Base-by-base conservation (phyloP, 2,113 vertebrate species). In the Hemiscyllium ocellatum region DNA sequence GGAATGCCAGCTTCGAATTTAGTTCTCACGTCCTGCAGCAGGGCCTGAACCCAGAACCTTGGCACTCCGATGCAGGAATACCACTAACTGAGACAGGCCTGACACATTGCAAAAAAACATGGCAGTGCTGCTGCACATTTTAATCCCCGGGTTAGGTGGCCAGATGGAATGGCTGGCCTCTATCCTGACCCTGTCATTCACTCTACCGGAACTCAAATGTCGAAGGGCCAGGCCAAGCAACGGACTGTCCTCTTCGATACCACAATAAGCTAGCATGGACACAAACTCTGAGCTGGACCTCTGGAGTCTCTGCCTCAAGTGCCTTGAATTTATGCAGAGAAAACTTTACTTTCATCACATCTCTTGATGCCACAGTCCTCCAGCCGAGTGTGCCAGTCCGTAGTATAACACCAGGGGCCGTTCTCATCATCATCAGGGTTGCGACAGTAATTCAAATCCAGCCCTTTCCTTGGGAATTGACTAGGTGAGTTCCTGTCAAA, bases 361-460 rank as follows among this genome's bases (percentile, higher is more conserved):
- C 98, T 98, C 89, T 98, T 98, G 96, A 99, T 98, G 96, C 98
- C 98, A 0, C 99, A 99, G 96, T 97, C 98, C 97, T 99, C 98
- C 80, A 98, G 98, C 69, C 99, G 98, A 93, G 97, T 78, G 0
- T 97, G 96, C 0, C 98, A 97, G 96, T 99, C 98, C 0, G 96
- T 96, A 0, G 99, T 99, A 97, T 99, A 99, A 96, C 99, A 99
- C 99, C 99, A 99, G 0, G 99, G 99, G 33, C 99, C 99, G 19
- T 97, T 97, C 0, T 97, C 96, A 96, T 99, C 99, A 4, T 87
- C 96, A 15, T 99, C 99, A 0, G 99, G 99, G 96, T 99, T 99
- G 95, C 99, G 98, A 97, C 99, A 99, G 97, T 98, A 99, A 96
- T 99, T 99, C 95, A 98, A 96, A 97, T 99, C 99, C 96, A 99